phyloP scores from a whole-genome alignment of 2,113 vertebrate species.

The Asarcornis scutulata region DNA sequence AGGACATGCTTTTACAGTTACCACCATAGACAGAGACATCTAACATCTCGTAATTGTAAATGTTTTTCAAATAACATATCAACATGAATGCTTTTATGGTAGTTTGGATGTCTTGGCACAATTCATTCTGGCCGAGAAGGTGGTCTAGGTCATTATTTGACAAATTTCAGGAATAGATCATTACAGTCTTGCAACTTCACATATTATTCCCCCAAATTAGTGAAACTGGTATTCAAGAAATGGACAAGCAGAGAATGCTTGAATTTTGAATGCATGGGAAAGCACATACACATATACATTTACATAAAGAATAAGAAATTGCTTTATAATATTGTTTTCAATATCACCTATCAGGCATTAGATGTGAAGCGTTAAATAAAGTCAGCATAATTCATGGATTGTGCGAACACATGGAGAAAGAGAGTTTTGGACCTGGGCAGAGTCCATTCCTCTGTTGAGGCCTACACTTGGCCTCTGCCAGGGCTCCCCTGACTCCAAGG shows the following conservation, averaged over 20 bases:
- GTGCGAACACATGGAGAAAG: neutral
- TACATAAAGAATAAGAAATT: neutral
- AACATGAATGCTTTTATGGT: neutral
- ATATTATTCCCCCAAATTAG: neutral
- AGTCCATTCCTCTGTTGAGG: neutral
- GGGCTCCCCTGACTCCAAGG: neutral
- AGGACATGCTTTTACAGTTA: neutral
- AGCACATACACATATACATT: accelerated
- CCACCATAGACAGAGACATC: neutral
- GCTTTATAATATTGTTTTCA: neutral
- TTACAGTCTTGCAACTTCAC: neutral
- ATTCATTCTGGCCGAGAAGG: neutral
- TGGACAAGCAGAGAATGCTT: neutral
- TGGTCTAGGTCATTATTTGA: neutral
- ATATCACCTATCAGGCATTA: neutral
- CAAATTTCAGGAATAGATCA: neutral
- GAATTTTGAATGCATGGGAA: neutral
- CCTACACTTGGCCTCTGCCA: neutral
- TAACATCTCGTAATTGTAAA: neutral
- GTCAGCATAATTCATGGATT: neutral
- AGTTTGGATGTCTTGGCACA: neutral
- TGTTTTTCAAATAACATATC: neutral
- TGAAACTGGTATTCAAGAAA: neutral
- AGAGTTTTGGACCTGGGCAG: neutral
- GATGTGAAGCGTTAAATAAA: neutral